phyloP scores from a whole-genome alignment of 2,888 invertebrate genomes.

The Agrypnus murinus region DNA sequence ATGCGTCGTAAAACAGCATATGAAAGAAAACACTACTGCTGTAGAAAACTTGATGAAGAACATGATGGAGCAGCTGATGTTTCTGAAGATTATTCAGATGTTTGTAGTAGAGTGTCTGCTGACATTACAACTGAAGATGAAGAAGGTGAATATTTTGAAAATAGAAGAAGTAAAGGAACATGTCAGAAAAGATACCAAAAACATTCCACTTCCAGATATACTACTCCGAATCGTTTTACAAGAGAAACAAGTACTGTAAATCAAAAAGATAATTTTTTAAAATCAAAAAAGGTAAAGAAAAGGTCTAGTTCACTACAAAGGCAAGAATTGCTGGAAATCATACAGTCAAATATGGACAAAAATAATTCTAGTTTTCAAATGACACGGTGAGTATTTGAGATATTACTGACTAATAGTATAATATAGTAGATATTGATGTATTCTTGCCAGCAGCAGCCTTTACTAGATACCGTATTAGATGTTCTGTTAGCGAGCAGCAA shows the following conservation, averaged over 20 bases:
- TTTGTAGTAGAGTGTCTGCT: conserved; percentile 59
- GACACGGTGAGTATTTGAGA: conserved; percentile 80
- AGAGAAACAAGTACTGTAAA: conserved; percentile 53
- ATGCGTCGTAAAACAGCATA: conserved; percentile 48
- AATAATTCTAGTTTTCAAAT: conserved; percentile 90
- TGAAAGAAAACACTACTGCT: conserved; percentile 54
- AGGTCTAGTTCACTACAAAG: conserved; percentile 85
- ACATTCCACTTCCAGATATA: conserved; percentile 50
- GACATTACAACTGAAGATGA: conserved; percentile 59
- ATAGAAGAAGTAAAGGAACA: conserved; percentile 48
- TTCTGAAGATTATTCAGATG: conserved; percentile 60
- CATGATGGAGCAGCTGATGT: conserved; percentile 53
- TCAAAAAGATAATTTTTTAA: conserved; percentile 54
- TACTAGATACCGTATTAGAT: too few relatives aligned
- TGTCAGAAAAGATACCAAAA: conserved; percentile 53
- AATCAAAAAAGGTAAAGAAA: conserved; percentile 71
- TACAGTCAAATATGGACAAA: conserved; percentile 94
- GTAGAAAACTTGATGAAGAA: conserved; percentile 58
- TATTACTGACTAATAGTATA: conserved; percentile 19
- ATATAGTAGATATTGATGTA: too few relatives aligned
- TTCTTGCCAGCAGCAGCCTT: too few relatives aligned
- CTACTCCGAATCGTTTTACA: conserved; percentile 53
- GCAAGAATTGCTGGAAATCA: conserved; percentile 88
- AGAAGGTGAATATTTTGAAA: conserved; percentile 57
- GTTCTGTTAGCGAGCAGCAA: too few relatives aligned